Percentiles rank a stretch among this genome's conserved stretches.
Conservation (phyloP, 2,888 invertebrate genomes). For the Sussaba pulchella region DNA sequence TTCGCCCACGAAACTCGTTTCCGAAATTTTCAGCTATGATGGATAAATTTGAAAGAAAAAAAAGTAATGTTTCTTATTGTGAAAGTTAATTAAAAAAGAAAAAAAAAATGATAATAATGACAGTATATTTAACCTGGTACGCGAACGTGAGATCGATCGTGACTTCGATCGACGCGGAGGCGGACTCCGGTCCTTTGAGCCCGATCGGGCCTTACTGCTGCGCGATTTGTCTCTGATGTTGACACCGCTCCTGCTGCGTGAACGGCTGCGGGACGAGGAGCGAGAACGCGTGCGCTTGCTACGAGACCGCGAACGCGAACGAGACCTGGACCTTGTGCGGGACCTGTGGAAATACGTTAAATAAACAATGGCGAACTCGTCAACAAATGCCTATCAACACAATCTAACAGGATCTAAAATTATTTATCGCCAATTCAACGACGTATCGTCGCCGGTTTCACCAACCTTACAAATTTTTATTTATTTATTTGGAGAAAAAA, state of each 20-base stretch:
- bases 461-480: background rate
- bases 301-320: conserved; percentile 84
- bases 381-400: conserved; percentile 60
- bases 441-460: conserved; percentile 6
- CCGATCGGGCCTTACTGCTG: conserved; percentile 79
- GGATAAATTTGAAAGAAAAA: too few relatives aligned
- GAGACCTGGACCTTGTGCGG: conserved; percentile 79
- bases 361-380: conserved; percentile 46
- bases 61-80: too few relatives aligned
- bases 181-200: conserved; percentile 80
- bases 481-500: too few relatives aligned
- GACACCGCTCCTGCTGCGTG: conserved; percentile 83
- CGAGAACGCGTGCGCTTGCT: conserved; percentile 85
- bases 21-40: too few relatives aligned
- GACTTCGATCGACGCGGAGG: conserved; percentile 78
- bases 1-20: too few relatives aligned
- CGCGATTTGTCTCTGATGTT: conserved; percentile 76
- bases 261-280: conserved; percentile 89
- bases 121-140: conserved; percentile 77
- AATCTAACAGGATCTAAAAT: background rate
- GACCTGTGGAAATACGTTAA: conserved; percentile 74
- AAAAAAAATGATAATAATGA: conserved; percentile 10
- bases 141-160: conserved; percentile 80
- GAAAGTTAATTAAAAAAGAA: conserved; percentile 20
- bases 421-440: conserved; percentile 8